Evolutionary conservation across 2,888 invertebrate species (phyloP), one percentile per base, ranked within the genome.

Genomic region (Aquatica leii): DNA sequence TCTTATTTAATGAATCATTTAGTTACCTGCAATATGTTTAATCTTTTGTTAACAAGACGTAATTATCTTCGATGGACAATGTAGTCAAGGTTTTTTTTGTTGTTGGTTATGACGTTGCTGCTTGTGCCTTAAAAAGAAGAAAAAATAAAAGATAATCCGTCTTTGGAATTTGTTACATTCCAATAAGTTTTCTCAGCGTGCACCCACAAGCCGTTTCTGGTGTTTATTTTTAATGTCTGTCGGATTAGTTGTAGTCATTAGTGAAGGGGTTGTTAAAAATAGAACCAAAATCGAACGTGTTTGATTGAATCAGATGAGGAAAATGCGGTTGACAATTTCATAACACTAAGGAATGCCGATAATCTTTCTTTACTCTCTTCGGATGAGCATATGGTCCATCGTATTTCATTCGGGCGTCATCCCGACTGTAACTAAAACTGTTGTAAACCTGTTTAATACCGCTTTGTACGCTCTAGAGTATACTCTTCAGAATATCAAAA

Each of bases 361-460:
- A 46, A 46, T 46, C 46, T 46, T 46, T 46, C 18, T 18, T 46
- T 46, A 18, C n/a, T 18, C 20, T 46, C 46, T 46, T 46, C 46
- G 46, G 46, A 46, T 46, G 46, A 46, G 18, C 46, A 46, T 46
- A 46, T 46, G 46, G 46, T 46, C 18, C 46, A 46, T 46, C 46
- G 46, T 46, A 20, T 18, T 18, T 46, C 46, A 46, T 18, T 46
- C 46, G 46, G 46, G 46, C 20, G 17, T 20, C 46, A 46, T 46
- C 46, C 18, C 37, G 37, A 37, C 37, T 37, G n/a, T 12, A 37
- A 37, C 46, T 46, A 20, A 24, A 46, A 46, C 46, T 15, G 18
- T 18, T 46, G 46, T 46, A 46, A 46, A 46, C 46, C 46, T 46
- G 46, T 46, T 46, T 46, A 46, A 46, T 46, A 46, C 46, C 46